These are phyloP conservation scores for Pristionchus japonicus DNA, from an alignment of 2,888 invertebrate genomes.

Conservation along the genomic window DNA sequence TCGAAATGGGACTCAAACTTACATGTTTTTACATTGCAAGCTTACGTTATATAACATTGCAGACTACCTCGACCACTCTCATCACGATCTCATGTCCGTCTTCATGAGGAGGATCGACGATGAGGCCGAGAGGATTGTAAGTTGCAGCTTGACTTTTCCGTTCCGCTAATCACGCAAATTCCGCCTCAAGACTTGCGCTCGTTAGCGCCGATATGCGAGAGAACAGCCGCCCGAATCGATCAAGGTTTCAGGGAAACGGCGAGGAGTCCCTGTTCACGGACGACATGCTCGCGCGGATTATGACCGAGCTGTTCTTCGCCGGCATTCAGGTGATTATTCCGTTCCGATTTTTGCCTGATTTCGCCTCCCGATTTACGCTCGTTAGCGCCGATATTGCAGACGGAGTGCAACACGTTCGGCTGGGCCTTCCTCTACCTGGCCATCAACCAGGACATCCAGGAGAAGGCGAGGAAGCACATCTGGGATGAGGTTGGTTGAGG, in stretches of 20 bases:
- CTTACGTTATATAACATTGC: background rate
- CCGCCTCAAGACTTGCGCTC: background rate
- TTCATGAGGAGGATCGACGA: slow-evolving; percentile 47
- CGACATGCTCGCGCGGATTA: slow-evolving; percentile 41
- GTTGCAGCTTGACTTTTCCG: background rate
- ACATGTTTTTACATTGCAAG: background rate
- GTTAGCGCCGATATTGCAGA: background rate
- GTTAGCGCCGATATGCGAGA: background rate
- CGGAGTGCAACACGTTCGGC: slow-evolving; percentile 49
- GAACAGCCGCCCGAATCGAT: background rate
- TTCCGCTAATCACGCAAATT: background rate
- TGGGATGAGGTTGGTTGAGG: slow-evolving; percentile 10
- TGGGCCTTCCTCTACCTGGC: slow-evolving; percentile 48
- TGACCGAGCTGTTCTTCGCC: slow-evolving; percentile 49
- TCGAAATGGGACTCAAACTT: too few relatives aligned
- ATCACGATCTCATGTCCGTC: slow-evolving; percentile 38
- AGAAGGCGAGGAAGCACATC: slow-evolving; percentile 39
- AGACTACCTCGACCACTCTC: slow-evolving; percentile 34
- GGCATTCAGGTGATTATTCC: slow-evolving; percentile 45
- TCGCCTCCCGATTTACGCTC: background rate
- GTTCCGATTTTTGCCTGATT: background rate
- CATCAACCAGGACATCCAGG: slow-evolving; percentile 45
- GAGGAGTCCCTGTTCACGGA: slow-evolving; percentile 26
- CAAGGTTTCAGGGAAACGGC: background rate
- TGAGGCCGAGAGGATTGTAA: background rate